Base-by-base conservation (phyloP, 23 tunicate species). In the Botrylloides violaceus region DNA sequence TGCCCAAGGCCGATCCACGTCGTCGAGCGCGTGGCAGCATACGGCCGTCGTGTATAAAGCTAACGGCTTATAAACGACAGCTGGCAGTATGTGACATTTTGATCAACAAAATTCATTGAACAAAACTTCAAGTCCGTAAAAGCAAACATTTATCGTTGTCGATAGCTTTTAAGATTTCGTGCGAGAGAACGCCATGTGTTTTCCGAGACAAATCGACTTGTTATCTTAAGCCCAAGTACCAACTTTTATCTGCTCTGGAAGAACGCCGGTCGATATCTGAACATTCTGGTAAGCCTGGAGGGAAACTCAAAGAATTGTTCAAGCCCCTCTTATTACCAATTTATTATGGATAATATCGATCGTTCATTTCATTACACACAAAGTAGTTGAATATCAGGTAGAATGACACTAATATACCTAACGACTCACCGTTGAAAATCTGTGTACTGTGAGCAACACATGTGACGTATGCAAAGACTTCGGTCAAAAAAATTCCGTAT, bases 151-250 rank as follows among this genome's bases (percentile, higher is more conserved):
- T 43, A 43, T 43, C 53, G 53, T 9, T 7, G 53, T 43, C 53
- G 53, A 43, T 43, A 43, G 53, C 53, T 43, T 43, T 43, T 43
- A 43, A 43, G 53, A 43, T 43, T 43, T 43, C 53, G 53, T 43
- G 53, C 53, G 53, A 43, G 53, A 63, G 33, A 63, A 63, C 70
- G 70, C 70, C 70, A 63, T 63, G 34, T 63, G 70, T 63, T 63
- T 4, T 9, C 7, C 70, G 35, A 63, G 70, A 63, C 70, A 63
- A 12, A 63, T 63, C 33, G 35, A 31, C 18, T 63, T 63, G 70
- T 63, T 63, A 63, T 63, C 70, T 29, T 63, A 27, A 31, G 20
- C 32, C n/a, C 35, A 29, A 25, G 33, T 19, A 31, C 20, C 35
- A 63, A 63, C 35, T 63, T 63, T 63, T 63, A 63, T 63, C 70